Evolutionary conservation across 2,888 invertebrate species (phyloP).

Genomic region (Amitus sp.): DNA sequence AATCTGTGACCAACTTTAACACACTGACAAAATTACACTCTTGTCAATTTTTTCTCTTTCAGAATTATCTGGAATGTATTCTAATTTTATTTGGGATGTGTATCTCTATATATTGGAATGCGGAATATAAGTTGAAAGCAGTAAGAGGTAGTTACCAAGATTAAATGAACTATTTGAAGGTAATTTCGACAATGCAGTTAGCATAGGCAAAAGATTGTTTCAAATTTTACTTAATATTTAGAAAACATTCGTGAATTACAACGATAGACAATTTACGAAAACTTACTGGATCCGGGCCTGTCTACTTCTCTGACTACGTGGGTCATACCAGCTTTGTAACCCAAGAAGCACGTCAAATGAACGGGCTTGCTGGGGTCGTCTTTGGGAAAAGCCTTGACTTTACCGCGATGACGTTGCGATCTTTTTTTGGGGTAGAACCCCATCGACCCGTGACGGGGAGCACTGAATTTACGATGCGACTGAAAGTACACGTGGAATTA

Average conservation of each 20-base stretch:
- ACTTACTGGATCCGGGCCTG: constrained; percentile 97
- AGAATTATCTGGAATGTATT: too few species aligned
- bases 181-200: too few species aligned
- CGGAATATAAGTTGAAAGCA: too few species aligned
- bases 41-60: too few species aligned
- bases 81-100: too few species aligned
- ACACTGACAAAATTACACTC: too few species aligned
- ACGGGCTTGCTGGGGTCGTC: constrained; percentile 97
- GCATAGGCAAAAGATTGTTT: too few species aligned
- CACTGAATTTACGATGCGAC: constrained; percentile 99
- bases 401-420: constrained; percentile 95
- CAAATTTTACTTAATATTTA: constrained; percentile 6
- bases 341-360: constrained; percentile 96
- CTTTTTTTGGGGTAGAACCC: constrained; percentile 99
- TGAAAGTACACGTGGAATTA: constrained; percentile 61
- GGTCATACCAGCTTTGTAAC: constrained; percentile 99
- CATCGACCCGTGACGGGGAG: constrained; percentile 99
- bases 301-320: constrained; percentile 99
- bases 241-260: background rate
- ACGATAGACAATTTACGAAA: too few species aligned
- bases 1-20: too few species aligned
- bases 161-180: too few species aligned
- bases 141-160: too few species aligned
- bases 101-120: too few species aligned
- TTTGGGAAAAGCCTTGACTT: constrained; percentile 99